phyloP scores from a whole-genome alignment of 2,888 invertebrate species.

The Drosophila parthenogenetica region DNA sequence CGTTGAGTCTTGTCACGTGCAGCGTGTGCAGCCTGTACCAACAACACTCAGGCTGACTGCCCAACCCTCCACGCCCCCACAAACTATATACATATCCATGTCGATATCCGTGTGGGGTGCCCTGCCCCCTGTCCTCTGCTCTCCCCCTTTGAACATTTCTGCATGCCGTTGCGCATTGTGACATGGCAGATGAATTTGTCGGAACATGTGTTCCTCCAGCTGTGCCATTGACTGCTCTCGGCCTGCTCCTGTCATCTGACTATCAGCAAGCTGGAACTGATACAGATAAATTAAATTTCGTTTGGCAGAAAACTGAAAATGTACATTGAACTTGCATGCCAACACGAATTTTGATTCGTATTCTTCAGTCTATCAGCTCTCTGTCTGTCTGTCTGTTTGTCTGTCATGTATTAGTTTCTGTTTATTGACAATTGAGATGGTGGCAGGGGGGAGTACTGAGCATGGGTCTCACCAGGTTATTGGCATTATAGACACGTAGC shows the following conservation, averaged over 20 bases:
- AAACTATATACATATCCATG: conserved; percentile 33
- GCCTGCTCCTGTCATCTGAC: conserved; percentile 31
- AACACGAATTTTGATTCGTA: conserved; percentile 72
- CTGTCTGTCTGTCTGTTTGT: conserved; percentile 8
- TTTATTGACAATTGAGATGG: conserved; percentile 33
- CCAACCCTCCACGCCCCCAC: conserved; percentile 6
- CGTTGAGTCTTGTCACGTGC: conserved; percentile 77
- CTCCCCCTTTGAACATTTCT: conserved; percentile 45
- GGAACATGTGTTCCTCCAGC: conserved; percentile 76
- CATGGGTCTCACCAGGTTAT: conserved; percentile 44
- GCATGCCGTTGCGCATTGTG: conserved; percentile 81
- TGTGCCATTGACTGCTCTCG: conserved; percentile 42
- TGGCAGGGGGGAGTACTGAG: not conserved
- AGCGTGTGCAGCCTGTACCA: conserved; percentile 57
- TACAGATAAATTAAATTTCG: conserved; percentile 80
- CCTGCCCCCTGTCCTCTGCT: not conserved
- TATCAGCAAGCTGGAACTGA: conserved; percentile 65
- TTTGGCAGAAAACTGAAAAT: conserved; percentile 33
- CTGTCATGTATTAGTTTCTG: conserved; percentile 53
- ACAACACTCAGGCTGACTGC: conserved; percentile 24
- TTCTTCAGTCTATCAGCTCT: not conserved
- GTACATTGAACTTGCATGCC: conserved; percentile 70
- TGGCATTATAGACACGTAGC: conserved; percentile 76
- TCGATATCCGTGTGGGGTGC: conserved; percentile 30
- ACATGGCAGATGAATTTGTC: conserved; percentile 80